A percentile compares a stretch with the other conserved stretches of the same genome.
These are phyloP conservation scores for Synchiropus splendidus DNA, from an alignment of 2,113 vertebrate species.

Conservation along the genomic window DNA sequence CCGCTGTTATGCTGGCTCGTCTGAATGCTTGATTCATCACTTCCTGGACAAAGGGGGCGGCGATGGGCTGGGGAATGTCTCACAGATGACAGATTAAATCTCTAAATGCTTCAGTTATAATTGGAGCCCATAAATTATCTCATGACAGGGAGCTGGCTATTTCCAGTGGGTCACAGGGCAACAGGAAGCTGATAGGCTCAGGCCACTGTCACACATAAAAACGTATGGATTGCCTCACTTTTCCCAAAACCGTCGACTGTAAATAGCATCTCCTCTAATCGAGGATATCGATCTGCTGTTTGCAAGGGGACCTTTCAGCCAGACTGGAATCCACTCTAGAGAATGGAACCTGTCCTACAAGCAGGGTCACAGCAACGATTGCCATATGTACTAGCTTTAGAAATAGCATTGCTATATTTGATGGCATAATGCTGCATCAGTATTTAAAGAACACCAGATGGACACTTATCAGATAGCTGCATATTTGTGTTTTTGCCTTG, in stretches of 20 bases:
- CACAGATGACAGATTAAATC: slow-evolving; percentile 21
- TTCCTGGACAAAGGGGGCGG: slow-evolving; percentile 10
- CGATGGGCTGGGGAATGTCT: background rate
- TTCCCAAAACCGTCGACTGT: slow-evolving; percentile 25
- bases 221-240: background rate
- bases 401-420: too few relatives aligned
- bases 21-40: slow-evolving; percentile 6
- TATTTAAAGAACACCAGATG: too few relatives aligned
- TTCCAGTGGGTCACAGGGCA: slow-evolving; percentile 25
- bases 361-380: too few relatives aligned
- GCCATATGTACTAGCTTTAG: too few relatives aligned
- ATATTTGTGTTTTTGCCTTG: too few relatives aligned
- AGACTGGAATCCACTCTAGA: slow-evolving; percentile 10
- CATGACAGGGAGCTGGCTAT: slow-evolving; percentile 19
- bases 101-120: slow-evolving; percentile 24
- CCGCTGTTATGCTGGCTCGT: background rate
- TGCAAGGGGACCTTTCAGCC: slow-evolving; percentile 13
- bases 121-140: slow-evolving; percentile 33
- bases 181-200: slow-evolving; percentile 30
- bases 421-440: too few relatives aligned
- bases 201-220: slow-evolving; percentile 8
- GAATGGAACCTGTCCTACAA: too few relatives aligned
- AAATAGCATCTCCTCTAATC: slow-evolving; percentile 35
- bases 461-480: too few relatives aligned
- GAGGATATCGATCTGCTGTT: slow-evolving; percentile 6